Percentiles rank a stretch among this genome's conserved stretches.
phyloP scores from a whole-genome alignment of 2,797 vertebrate genomes.

The Amniataba percoides region DNA sequence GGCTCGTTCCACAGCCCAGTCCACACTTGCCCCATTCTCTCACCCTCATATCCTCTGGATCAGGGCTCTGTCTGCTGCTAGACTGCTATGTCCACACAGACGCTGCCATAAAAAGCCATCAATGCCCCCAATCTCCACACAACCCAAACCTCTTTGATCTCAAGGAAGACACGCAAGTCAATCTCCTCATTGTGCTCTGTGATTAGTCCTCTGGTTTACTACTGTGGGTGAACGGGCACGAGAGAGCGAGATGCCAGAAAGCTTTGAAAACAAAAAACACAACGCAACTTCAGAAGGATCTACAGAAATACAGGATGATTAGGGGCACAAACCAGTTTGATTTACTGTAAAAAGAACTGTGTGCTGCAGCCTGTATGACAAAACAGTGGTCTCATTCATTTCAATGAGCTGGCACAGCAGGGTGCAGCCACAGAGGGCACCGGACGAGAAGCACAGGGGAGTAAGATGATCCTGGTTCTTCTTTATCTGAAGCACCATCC shows the following conservation, averaged over 20 bases:
- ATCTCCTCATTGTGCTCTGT: slow-evolving; percentile 63
- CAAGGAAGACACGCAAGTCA: slow-evolving; percentile 56
- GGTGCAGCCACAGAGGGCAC: background rate
- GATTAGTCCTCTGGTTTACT: slow-evolving; percentile 59
- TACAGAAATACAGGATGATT: slow-evolving; percentile 18
- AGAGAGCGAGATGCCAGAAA: slow-evolving; percentile 27
- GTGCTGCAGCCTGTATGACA: slow-evolving; percentile 17
- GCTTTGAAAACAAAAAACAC: slow-evolving; percentile 40
- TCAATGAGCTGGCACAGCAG: slow-evolving; percentile 31
- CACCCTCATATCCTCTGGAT: slow-evolving; percentile 71
- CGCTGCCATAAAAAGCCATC: slow-evolving; percentile 75
- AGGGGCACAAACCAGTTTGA: slow-evolving; percentile 35
- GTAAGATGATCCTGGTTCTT: background rate
- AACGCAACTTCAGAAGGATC: slow-evolving; percentile 33
- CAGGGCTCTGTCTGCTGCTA: slow-evolving; percentile 55
- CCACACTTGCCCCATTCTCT: slow-evolving; percentile 73
- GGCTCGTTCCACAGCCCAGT: slow-evolving; percentile 57
- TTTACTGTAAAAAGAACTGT: slow-evolving; percentile 27
- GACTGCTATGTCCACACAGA: slow-evolving; percentile 77
- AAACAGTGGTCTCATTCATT: slow-evolving; percentile 42
- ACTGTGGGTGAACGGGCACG: slow-evolving; percentile 28
- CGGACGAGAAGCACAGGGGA: background rate
- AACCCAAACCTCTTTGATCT: slow-evolving; percentile 68
- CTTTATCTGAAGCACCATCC: slow-evolving; percentile 18
- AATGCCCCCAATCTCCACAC: slow-evolving; percentile 57